phyloP scores from a whole-genome alignment of 2,113 vertebrate species.

The Eurystomus gularis region DNA sequence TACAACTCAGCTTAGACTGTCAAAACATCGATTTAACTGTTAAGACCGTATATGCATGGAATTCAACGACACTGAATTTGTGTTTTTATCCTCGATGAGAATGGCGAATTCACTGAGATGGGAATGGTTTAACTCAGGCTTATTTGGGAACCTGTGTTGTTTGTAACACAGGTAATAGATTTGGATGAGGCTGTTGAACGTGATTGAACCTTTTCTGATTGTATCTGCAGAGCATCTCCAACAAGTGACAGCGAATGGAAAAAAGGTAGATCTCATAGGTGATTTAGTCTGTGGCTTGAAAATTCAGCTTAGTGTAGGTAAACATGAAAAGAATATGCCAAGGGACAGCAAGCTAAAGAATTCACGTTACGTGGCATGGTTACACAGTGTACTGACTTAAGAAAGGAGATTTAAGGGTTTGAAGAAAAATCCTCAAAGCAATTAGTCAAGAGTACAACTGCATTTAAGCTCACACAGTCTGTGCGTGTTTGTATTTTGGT shows the following conservation, averaged over 20 bases:
- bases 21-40: fast-evolving
- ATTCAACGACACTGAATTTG: background rate
- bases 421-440: background rate
- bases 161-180: background rate
- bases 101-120: background rate
- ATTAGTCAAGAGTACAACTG: background rate
- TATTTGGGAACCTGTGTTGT: background rate
- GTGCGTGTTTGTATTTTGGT: background rate
- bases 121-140: background rate
- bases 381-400: fast-evolving
- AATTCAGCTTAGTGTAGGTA: background rate
- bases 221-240: background rate
- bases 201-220: background rate
- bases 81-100: background rate
- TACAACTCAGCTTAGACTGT: background rate
- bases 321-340: background rate
- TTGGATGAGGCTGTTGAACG: background rate
- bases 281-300: background rate
- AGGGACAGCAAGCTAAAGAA: background rate
- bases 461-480: background rate
- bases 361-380: background rate
- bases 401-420: background rate
- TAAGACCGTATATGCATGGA: background rate
- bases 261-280: background rate
- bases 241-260: background rate